Base-by-base conservation (phyloP, 2,888 invertebrate species). In the Lagria hirta region DNA sequence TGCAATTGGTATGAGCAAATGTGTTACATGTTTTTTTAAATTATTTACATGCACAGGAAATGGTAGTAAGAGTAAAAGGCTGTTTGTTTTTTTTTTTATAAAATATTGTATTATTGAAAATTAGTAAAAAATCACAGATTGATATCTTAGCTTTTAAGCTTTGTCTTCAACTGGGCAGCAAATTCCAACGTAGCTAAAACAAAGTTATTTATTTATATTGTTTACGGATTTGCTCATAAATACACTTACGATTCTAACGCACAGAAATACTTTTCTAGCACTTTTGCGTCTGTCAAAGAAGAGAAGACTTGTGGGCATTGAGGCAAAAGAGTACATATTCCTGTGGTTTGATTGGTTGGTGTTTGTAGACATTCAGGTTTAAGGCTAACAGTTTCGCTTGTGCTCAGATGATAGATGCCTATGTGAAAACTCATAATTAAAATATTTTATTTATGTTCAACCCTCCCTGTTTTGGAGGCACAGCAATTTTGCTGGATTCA, bases 141-240 rank as follows among this genome's bases (percentile, higher is more conserved):
- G 4, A 16, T 28, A 28, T n/a, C n/a, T n/a, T n/a, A n/a, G n/a
- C n/a, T n/a, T n/a, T n/a, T n/a, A n/a, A n/a, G n/a, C n/a, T 37
- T 29, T 24, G 49, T 42, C 41, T 48, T 48, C 5, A n/a, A n/a
- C n/a, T n/a, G 62, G 59, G 37, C 62, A 60, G 43, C 62, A 62
- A 22, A 62, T 51, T 16, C 58, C 60, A 33, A 58, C 60, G 49
- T 47, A 56, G 16, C 60, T 62, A 41, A 30, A 59, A 56, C 14
- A 42, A 24, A 27, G 7, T 8, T 6, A 27, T 5, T 7, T 14
- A 11, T 10, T 11, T 7, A n/a, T 10, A n/a, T n/a, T 6, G 8
- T 6, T 1, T 16, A 26, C 13, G 4, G 27, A 27, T 15, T 18
- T 26, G 16, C 8, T 15, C 20, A 24, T 13, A 15, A 13, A 4